phyloP scores from a whole-genome alignment of 2,113 vertebrate genomes.

The Gila orcuttii region DNA sequence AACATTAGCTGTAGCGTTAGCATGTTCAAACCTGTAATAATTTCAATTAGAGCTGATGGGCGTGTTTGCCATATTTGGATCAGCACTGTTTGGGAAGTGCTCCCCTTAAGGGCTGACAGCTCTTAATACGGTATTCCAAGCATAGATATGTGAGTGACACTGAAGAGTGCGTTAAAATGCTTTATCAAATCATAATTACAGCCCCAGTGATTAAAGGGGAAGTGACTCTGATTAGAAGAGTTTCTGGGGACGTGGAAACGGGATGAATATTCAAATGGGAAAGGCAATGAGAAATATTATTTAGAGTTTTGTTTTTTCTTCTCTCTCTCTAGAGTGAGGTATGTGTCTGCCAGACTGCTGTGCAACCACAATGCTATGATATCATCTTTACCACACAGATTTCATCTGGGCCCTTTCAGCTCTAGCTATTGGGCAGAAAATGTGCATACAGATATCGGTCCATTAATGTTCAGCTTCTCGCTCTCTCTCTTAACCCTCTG shows the following conservation, averaged over 20 bases:
- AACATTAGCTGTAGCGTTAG: constrained; percentile 61
- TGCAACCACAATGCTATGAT: constrained; percentile 54
- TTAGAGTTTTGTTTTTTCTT: constrained; percentile 30
- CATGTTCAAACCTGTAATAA: constrained; percentile 73
- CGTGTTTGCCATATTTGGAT: constrained; percentile 71
- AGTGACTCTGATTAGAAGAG: constrained; percentile 80
- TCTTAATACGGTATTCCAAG: constrained; percentile 75
- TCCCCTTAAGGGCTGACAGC: constrained; percentile 70
- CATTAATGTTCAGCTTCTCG: constrained; percentile 12
- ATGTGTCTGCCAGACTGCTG: constrained; percentile 48
- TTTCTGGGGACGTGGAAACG: constrained; percentile 72
- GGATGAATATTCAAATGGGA: constrained; percentile 77
- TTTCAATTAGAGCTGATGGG: constrained; percentile 77
- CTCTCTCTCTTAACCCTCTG: background rate
- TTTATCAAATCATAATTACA: constrained; percentile 83
- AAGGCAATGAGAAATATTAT: constrained; percentile 57
- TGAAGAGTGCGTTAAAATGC: constrained; percentile 75
- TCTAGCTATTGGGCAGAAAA: constrained; percentile 54
- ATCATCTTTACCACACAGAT: constrained; percentile 52
- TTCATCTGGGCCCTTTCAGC: constrained; percentile 51
- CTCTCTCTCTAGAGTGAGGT: constrained; percentile 35
- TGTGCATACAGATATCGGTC: constrained; percentile 27
- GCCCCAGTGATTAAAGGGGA: constrained; percentile 79
- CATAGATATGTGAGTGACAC: constrained; percentile 79
- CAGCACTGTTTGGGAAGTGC: constrained; percentile 66